These are phyloP conservation scores for Acromyrmex heyeri DNA, from an alignment of 1,140 invertebrate species.

Conservation along the genomic window DNA sequence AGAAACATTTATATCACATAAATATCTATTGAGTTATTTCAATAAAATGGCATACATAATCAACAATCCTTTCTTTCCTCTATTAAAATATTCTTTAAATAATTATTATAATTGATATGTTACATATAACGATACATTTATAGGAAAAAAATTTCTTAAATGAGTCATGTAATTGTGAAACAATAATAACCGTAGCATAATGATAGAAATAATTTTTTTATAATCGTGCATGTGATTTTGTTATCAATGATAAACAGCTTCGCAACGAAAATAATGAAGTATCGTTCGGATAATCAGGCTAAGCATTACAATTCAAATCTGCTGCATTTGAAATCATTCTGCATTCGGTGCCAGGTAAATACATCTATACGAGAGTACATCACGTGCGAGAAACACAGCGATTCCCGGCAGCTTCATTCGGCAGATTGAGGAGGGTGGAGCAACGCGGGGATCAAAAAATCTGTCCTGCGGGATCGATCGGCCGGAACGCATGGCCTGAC, in stretches of 20 bases:
- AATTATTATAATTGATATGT: background rate
- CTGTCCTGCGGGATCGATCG: conserved; percentile 32
- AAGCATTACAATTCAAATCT: conserved; percentile 19
- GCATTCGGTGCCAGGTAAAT: conserved; percentile 8
- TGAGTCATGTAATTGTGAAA: background rate
- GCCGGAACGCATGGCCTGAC: conserved; percentile 11
- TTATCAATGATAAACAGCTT: conserved; percentile 14
- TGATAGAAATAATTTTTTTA: background rate
- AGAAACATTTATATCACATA: background rate
- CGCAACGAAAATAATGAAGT: conserved; percentile 13
- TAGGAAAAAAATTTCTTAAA: background rate
- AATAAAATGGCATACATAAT: too few species aligned
- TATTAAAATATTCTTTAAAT: conserved; percentile 1
- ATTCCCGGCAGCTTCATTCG: conserved; percentile 32
- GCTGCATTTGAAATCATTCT: background rate
- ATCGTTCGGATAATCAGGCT: background rate
- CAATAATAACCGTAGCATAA: background rate
- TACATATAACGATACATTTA: background rate
- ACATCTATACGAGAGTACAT: background rate
- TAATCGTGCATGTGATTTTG: too few species aligned
- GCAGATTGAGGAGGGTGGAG: background rate
- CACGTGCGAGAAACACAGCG: conserved; percentile 15
- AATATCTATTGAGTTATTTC: too few species aligned
- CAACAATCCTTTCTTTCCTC: too few species aligned
- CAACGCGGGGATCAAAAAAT: conserved; percentile 24